Evolutionary conservation across 1,140 invertebrate genomes (phyloP), one percentile per base, ranked within the genome.

Genomic region (Brachionus plicatilis): DNA sequence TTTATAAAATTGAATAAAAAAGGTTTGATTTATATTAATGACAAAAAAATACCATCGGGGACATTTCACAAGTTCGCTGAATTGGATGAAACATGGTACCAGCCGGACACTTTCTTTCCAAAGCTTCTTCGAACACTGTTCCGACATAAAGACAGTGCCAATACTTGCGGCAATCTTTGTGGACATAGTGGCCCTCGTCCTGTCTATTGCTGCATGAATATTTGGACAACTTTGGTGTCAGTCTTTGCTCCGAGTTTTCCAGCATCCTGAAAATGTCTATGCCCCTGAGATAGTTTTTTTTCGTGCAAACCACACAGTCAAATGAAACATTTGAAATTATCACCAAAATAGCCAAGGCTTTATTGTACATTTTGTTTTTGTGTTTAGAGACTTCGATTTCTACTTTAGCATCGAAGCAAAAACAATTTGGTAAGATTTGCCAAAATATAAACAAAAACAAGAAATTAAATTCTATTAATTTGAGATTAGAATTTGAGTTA

Each of bases 141-240:
- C 60, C 60, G 6, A 83, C 82, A 56, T 83, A 83, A 37, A 83
- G 17, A 56, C 82, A 83, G 65, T 83, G 82, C 82, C 82, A 83
- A 14, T 83, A 83, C n/a, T 83, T 68, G 7, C 33, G 82, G 53
- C 82, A 83, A 72, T 83, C 68, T 20, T 33, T 33, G 43, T 82
- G 79, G 5, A 14, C 79, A 29, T 65, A 82, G 27, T 82, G 27
- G 24, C 79, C 53, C 41, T 82, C 79, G 27, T 82, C 79, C 29
- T 43, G n/a, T 65, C 45, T 60, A 60, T 68, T 56, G 41, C 14
- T 43, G 33, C 79, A 82, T 17, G 79, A 82, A 68, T n/a, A 82
- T 68, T 50, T 47, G n/a, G 17, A 20, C 1, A 9, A 8, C 29
- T 47, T 76, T 27, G 41, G 43, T 47, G 72, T 1, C 0, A 29